Base-by-base conservation (phyloP, 2,113 vertebrate genomes). In the Gadus chalcogrammus region DNA sequence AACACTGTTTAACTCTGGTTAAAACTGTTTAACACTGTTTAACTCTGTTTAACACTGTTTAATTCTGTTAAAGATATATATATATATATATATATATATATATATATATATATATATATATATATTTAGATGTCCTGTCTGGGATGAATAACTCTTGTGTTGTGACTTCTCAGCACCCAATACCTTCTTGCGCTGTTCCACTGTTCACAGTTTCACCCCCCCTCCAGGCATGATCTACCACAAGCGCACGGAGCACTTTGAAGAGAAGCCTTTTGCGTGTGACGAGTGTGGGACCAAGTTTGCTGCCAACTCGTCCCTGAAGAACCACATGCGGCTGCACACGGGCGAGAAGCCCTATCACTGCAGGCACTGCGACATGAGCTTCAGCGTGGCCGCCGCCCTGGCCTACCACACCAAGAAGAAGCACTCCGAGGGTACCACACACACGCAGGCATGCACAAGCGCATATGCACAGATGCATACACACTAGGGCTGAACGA, bases 321-420 rank as follows among this genome's bases (percentile, higher is more conserved):
- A 97, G 89, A 97, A 95, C 72, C 95, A 95, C 88, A 89, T 91
- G 78, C 82, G 93, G 58, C 91, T 96, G 28, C 96, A 96, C 83
- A 94, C 93, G 0, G 95, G 95, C 18, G 94, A 97, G 86, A 90
- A 93, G 22, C 95, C 94, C 0, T 97, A 94, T 84, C 67, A 68
- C 74, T 96, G 95, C 88, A 94, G 94, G 79, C 94, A 94, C 84
- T 97, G 96, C 15, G 91, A 92, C 73, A 93, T 94, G 93, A 92
- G 91, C 75, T 96, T 96, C 80, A 90, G 91, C 0, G 95, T 97
- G 80, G 94, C 95, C 1, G 96, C 92, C 0, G 94, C 94, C 0
- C 91, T 97, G 0, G 93, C 95, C 15, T 96, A 95, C 76, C 95
- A 97, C 91, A 94, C 93, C 79, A 96, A 96, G 88, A 95, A 94